These are phyloP conservation scores for Dendrocopos noguchii DNA, from an alignment of 2,113 vertebrate genomes.

Conservation along the genomic window DNA sequence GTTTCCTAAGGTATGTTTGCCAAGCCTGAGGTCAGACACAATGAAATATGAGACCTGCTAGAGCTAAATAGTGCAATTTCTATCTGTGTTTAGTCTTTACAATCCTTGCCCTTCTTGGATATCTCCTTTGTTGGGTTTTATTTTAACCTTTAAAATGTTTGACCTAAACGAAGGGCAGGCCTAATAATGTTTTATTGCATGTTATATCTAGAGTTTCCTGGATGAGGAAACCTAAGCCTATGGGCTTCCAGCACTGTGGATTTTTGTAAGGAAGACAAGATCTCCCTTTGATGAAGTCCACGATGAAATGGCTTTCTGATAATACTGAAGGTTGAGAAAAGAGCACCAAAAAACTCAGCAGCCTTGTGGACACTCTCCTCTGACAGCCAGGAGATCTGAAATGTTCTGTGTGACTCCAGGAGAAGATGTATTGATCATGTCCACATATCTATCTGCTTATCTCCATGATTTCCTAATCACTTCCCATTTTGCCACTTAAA, in stretches of 20 bases:
- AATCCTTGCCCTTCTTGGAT: not conserved
- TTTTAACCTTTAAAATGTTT: conserved; percentile 1
- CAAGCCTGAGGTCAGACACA: not conserved
- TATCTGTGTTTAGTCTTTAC: not conserved
- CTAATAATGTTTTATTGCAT: conserved; percentile 31
- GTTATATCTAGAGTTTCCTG: not conserved
- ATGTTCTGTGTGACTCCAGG: not conserved
- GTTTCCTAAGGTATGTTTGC: not conserved
- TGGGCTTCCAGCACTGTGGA: not conserved
- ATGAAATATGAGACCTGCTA: conserved; percentile 2
- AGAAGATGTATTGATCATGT: not conserved
- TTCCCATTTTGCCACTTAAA: not conserved
- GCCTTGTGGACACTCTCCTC: not conserved
- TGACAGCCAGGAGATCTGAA: not conserved
- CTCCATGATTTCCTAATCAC: not conserved
- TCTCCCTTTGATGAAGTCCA: conserved; percentile 2
- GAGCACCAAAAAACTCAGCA: not conserved
- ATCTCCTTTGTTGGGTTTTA: fast-evolving
- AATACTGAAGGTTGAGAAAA: not conserved
- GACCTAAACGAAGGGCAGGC: not conserved
- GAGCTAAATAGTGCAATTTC: not conserved
- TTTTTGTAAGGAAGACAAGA: not conserved
- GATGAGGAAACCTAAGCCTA: not conserved
- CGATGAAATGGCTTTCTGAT: not conserved
- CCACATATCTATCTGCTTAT: not conserved